Evolutionary conservation across 2,888 invertebrate genomes (phyloP).

Genomic region (Micoletzkya japonica): DNA sequence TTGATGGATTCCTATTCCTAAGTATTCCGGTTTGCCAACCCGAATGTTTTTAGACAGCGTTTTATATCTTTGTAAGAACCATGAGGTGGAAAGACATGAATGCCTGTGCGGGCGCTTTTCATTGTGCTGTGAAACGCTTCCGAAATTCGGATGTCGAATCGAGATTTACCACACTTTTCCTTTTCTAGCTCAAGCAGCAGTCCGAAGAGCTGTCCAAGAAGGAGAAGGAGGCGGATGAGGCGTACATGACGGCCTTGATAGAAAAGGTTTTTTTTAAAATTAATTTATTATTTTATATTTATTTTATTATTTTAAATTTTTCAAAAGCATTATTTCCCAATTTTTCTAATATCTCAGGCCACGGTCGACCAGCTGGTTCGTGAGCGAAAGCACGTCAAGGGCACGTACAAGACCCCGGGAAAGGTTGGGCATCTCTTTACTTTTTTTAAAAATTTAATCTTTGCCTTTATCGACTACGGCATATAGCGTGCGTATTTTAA

Average conservation of each 20-base stretch:
- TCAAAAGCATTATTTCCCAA: too few species aligned
- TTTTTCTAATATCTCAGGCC: too few species aligned
- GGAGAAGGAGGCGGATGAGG: not conserved
- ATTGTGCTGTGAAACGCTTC: too few species aligned
- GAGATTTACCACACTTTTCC: too few species aligned
- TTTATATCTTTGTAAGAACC: too few species aligned
- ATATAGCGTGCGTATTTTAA: too few species aligned
- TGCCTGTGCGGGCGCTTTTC: too few species aligned
- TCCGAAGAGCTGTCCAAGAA: not conserved
- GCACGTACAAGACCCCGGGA: conserved; percentile 6
- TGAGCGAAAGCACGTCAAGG: not conserved
- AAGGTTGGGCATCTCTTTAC: not conserved
- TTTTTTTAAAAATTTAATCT: too few species aligned
- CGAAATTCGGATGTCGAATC: too few species aligned
- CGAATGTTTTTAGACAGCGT: not conserved
- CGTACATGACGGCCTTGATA: not conserved
- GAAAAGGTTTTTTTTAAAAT: conserved; percentile 7
- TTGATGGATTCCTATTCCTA: not conserved
- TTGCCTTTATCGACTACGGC: too few species aligned
- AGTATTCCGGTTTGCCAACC: not conserved
- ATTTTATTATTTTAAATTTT: too few species aligned
- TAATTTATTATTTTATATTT: not conserved
- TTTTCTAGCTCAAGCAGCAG: conserved; percentile 1
- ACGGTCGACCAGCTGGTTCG: conserved; percentile 4
- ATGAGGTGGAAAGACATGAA: too few species aligned